These are phyloP conservation scores for Boleophthalmus pectinirostris DNA, from an alignment of 2,113 vertebrate genomes.

Conservation along the genomic window DNA sequence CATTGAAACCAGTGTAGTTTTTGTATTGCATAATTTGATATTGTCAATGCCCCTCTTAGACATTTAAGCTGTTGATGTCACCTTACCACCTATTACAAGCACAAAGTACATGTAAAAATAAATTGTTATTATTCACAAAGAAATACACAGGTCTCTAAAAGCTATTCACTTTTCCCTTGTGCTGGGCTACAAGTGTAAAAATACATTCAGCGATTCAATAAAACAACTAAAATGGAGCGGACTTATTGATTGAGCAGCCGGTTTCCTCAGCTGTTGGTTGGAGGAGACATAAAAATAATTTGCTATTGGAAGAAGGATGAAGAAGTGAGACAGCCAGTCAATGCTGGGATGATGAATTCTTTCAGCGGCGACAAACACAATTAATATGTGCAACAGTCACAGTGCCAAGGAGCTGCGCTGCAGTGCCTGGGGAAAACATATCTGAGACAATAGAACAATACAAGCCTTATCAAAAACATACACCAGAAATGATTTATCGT, in stretches of 20 bases:
- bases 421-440: background rate
- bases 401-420: background rate
- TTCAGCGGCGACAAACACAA: constrained; percentile 10
- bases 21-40: too few species aligned
- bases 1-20: too few species aligned
- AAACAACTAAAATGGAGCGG: constrained; percentile 13
- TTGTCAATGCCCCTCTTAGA: too few species aligned
- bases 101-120: background rate
- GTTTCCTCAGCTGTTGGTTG: constrained; percentile 31
- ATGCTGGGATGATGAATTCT: constrained; percentile 23
- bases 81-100: too few species aligned
- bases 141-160: background rate
- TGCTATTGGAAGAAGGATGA: constrained; percentile 14
- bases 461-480: background rate
- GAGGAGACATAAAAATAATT: constrained; percentile 18
- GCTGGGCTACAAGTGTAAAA: constrained; percentile 3
- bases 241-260: constrained; percentile 25
- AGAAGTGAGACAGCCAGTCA: constrained; percentile 18
- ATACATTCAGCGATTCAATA: constrained; percentile 10
- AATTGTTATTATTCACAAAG: background rate
- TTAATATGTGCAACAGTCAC: constrained; percentile 13
- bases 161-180: background rate
- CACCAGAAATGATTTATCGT: background rate
- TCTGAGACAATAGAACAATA: background rate
- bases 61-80: background rate